These are phyloP conservation scores for Stegophylla sp. DNA, from an alignment of 2,888 invertebrate genomes.

Conservation along the genomic window DNA sequence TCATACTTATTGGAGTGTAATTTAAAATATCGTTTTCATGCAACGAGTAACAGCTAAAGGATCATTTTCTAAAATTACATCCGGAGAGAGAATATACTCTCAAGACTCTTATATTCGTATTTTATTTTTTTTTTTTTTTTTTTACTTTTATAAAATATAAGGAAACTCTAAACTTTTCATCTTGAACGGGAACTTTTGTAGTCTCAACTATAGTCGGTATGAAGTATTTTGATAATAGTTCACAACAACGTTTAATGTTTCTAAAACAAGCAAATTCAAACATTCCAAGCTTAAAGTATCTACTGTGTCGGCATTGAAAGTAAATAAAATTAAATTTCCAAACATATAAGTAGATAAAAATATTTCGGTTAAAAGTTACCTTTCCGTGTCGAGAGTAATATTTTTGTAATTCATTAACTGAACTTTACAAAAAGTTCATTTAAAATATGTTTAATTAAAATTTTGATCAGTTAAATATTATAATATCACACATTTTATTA, in stretches of 20 bases:
- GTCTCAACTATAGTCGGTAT: not conserved
- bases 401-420: not conserved
- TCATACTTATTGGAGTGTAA: constrained; percentile 5
- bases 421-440: too few species aligned
- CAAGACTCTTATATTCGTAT: constrained; percentile 5
- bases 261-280: constrained; percentile 24
- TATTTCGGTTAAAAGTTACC: not conserved
- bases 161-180: constrained; percentile 17
- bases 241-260: constrained; percentile 21
- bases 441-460: too few species aligned
- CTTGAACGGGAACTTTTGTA: constrained; percentile 18
- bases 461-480: too few species aligned
- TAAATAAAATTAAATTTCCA: not conserved
- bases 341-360: not conserved
- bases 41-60: not conserved
- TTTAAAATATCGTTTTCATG: constrained; percentile 29
- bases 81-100: constrained; percentile 13
- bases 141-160: not conserved
- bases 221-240: constrained; percentile 36
- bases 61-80: constrained; percentile 29
- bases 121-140: constrained; percentile 25
- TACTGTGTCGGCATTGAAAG: not conserved
- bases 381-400: not conserved
- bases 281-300: constrained; percentile 18
- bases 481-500: too few species aligned